Base-by-base conservation (phyloP, 2,888 invertebrate genomes). In the Yponomeuta sedellus region DNA sequence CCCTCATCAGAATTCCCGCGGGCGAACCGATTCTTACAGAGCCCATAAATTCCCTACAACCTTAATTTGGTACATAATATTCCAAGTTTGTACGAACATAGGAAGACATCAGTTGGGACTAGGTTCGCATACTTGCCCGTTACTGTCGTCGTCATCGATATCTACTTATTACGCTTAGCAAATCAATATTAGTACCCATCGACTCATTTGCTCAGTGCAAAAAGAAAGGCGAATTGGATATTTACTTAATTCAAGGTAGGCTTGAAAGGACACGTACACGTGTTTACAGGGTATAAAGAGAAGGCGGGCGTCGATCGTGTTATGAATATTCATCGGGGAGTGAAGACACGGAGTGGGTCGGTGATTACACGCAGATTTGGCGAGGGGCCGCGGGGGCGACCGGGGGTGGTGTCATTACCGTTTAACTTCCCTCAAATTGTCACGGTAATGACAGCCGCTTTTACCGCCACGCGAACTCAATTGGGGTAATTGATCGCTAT, bases 201-300 rank as follows among this genome's bases (percentile, higher is more conserved):
- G 16, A 16, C 44, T 52, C 44, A 52, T 52, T 52, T 52, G 44
- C 44, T 52, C 44, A 16, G 44, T 52, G 44, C 5, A 52, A 52
- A 52, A 52, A 52, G 44, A 52, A 52, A 52, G 44, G 44, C 44
- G 44, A 52, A 52, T 52, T 52, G 16, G 44, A 52, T 80, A 78
- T 79, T 78, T 77, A 79, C 78, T 74, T 82, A 86, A 86, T 83
- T 80, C 83, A 79, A 82, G 77, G 74, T 75, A 77, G 76, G 75
- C 77, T 78, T 74, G 77, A 77, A 77, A 77, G 74, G 83, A 84
- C 86, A 87, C 86, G 86, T 85, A 80, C 82, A 78, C 77, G 78
- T 84, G 86, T 86, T 86, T 85, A 82, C 85, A 80, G 73, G 78
- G 81, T 83, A 82, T 82, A 81, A 82, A 82, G 83, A 76, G 76